A percentile compares a stretch with the other conserved stretches of the same genome.
Conservation (phyloP, 2,888 invertebrate genomes). For the Plagodis pulveraria region DNA sequence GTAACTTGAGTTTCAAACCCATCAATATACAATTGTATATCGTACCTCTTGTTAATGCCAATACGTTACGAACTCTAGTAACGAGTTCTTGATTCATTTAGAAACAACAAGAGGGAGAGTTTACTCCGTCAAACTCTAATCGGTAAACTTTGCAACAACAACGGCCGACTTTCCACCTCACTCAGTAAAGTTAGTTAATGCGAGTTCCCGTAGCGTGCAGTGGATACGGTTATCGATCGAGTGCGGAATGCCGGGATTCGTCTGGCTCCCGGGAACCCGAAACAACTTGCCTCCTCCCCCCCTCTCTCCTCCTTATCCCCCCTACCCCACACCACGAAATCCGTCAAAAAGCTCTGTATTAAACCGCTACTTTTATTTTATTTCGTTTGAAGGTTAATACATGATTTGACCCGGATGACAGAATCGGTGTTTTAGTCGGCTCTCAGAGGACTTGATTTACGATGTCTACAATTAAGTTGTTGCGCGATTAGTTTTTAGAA, state of each 20-base stretch:
- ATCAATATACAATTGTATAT: slow-evolving; percentile 27
- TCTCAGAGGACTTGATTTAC: slow-evolving; percentile 32
- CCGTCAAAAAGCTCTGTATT: slow-evolving; percentile 68
- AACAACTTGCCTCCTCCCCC: slow-evolving; percentile 51
- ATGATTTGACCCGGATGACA: slow-evolving; percentile 67
- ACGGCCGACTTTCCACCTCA: slow-evolving; percentile 78
- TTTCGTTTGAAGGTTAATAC: slow-evolving; percentile 84
- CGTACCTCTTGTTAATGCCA: slow-evolving; percentile 33
- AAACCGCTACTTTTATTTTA: slow-evolving; percentile 80
- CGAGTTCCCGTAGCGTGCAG: slow-evolving; percentile 76
- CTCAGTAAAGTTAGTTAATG: slow-evolving; percentile 74
- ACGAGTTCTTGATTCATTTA: slow-evolving; percentile 67
- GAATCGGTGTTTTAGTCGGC: slow-evolving; percentile 35
- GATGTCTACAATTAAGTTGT: slow-evolving; percentile 6
- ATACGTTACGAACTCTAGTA: slow-evolving; percentile 41
- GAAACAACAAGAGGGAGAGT: slow-evolving; percentile 64
- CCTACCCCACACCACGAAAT: slow-evolving; percentile 36
- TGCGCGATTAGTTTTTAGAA: slow-evolving; percentile 11
- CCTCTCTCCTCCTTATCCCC: slow-evolving; percentile 40
- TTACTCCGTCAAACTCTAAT: slow-evolving; percentile 68
- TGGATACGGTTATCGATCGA: slow-evolving; percentile 81
- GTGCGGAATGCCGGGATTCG: slow-evolving; percentile 78
- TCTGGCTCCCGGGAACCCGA: slow-evolving; percentile 70
- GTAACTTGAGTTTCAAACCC: slow-evolving; percentile 13
- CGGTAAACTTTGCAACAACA: slow-evolving; percentile 80